A percentile compares a stretch with the other conserved stretches of the same genome.
These are phyloP conservation scores for Zoanthus sociatus DNA, from an alignment of 92 coral and sea anemone genomes.

Conservation along the genomic window DNA sequence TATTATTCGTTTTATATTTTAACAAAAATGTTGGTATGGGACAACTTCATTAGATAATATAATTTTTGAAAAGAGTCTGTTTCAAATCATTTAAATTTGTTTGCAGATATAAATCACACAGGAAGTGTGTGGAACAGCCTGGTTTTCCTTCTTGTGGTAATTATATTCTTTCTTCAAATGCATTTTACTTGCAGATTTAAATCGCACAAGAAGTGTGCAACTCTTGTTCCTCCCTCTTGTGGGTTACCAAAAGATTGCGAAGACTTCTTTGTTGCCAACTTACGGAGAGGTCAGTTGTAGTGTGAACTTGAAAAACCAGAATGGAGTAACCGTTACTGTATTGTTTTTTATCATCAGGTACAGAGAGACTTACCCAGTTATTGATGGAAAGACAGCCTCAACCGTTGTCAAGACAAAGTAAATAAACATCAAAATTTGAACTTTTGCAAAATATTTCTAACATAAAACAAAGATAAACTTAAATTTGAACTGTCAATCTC, in stretches of 20 bases:
- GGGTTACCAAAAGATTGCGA: conserved; percentile 82
- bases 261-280: conserved; percentile 73
- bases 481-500: background rate
- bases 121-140: conserved; percentile 42
- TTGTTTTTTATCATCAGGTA: conserved; percentile 20
- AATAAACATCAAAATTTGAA: conserved; percentile 31
- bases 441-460: conserved; percentile 27
- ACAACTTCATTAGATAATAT: background rate
- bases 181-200: conserved; percentile 71
- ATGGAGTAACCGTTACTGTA: background rate
- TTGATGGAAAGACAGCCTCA: conserved; percentile 15
- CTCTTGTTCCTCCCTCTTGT: conserved; percentile 81
- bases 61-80: background rate
- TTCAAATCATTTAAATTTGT: conserved; percentile 19
- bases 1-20: no score
- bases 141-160: conserved; percentile 38
- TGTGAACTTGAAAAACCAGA: background rate
- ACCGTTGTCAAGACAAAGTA: conserved; percentile 49
- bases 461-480: conserved; percentile 17
- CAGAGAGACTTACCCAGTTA: conserved; percentile 26
- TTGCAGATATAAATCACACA: conserved; percentile 49
- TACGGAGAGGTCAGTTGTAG: conserved; percentile 81
- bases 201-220: conserved; percentile 93
- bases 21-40: no score
- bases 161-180: conserved; percentile 10